Conservation (phyloP, 2,888 invertebrate genomes). For the Lumbricus terrestris region DNA sequence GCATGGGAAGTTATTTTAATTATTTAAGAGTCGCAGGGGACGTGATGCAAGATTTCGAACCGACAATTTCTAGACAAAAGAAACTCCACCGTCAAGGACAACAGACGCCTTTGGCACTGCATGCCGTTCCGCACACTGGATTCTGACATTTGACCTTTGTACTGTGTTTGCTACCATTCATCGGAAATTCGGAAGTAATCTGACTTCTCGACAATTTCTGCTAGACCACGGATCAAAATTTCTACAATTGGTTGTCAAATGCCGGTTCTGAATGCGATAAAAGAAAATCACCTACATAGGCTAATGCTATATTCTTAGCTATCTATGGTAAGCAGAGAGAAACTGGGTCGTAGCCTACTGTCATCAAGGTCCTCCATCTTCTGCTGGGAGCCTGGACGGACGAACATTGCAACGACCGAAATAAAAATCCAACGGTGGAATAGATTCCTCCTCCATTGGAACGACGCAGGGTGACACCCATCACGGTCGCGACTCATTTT, state of each 20-base stretch:
- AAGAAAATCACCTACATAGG: neutral
- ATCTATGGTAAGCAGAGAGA: neutral
- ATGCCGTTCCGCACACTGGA: neutral
- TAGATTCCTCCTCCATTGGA: neutral
- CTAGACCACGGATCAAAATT: neutral
- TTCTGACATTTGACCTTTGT: neutral
- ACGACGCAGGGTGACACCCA: neutral
- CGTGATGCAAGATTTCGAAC: too few species aligned
- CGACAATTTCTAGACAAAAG: too few species aligned
- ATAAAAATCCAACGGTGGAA: neutral
- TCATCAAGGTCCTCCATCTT: neutral
- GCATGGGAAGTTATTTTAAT: too few species aligned
- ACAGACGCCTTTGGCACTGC: neutral
- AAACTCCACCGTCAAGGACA: too few species aligned
- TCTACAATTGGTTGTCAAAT: too few species aligned
- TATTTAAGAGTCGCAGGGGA: too few species aligned
- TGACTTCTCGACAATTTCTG: neutral
- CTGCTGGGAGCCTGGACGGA: neutral
- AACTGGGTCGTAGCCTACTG: neutral
- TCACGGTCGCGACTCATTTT: neutral
- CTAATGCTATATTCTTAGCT: too few species aligned
- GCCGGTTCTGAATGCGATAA: neutral
- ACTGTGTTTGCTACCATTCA: too few species aligned
- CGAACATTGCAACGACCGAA: neutral
- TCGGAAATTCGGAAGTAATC: neutral